phyloP scores from a whole-genome alignment of 2,888 invertebrate species.

The Lydus trimaculatus region DNA sequence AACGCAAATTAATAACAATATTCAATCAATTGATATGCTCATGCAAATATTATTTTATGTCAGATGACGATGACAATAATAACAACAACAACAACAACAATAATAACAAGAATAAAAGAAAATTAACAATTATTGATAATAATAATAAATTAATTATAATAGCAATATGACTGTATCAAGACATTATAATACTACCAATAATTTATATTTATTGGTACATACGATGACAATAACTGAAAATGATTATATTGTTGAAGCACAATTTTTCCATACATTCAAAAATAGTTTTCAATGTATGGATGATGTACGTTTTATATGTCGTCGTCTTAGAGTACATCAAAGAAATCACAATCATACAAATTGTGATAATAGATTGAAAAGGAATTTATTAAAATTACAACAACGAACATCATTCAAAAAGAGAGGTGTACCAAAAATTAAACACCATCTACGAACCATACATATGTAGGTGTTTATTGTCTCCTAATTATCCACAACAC shows the following conservation, averaged over 20 bases:
- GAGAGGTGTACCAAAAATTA: slow-evolving; percentile 51
- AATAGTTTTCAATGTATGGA: slow-evolving; percentile 37
- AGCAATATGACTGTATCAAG: slow-evolving; percentile 18
- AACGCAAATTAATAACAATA: slow-evolving; percentile 38
- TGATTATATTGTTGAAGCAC: slow-evolving; percentile 58
- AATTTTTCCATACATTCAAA: slow-evolving; percentile 58
- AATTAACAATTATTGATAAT: background rate
- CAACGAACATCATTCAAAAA: slow-evolving; percentile 52
- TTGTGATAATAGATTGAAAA: slow-evolving; percentile 47
- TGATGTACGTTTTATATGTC: slow-evolving; percentile 49
- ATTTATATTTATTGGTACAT: slow-evolving; percentile 58
- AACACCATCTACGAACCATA: slow-evolving; percentile 56
- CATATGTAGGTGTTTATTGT: slow-evolving; percentile 52
- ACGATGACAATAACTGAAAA: slow-evolving; percentile 60
- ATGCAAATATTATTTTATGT: slow-evolving; percentile 46
- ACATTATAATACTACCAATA: too few relatives aligned
- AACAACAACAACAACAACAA: too few relatives aligned
- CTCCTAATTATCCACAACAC: too few relatives aligned
- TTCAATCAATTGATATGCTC: slow-evolving; percentile 41
- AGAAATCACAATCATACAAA: slow-evolving; percentile 23
- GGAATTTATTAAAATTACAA: slow-evolving; percentile 43
- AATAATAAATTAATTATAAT: slow-evolving; percentile 6
- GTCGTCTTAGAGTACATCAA: slow-evolving; percentile 50
- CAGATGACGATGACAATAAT: slow-evolving; percentile 60
- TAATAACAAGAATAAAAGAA: slow-evolving; percentile 51